Base-by-base conservation (phyloP, 2,888 invertebrate genomes). In the Pyrgus malvae region DNA sequence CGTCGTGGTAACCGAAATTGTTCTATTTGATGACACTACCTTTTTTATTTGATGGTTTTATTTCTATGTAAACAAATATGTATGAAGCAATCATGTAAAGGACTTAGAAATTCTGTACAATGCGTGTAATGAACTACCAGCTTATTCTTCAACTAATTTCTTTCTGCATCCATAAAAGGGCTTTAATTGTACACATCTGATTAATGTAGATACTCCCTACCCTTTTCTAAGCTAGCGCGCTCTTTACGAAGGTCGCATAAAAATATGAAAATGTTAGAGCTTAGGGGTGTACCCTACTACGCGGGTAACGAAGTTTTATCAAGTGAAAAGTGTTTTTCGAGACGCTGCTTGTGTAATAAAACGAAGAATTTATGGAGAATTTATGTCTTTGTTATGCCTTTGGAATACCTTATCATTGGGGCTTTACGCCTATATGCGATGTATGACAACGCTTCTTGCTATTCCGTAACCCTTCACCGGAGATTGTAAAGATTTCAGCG, bases 231-330 rank as follows among this genome's bases (percentile, higher is more conserved):
- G n/a, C 19, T 8, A 6, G 8, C 44, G n/a, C 44, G 11, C 38
- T 12, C 21, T 33, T 35, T 42, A 40, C 46, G 51, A 55, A 51
- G 46, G 41, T 46, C 41, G 46, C 44, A 51, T 31, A 41, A 54
- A 46, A 37, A 46, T 38, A 60, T 61, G 45, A 45, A 57, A 45
- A 25, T 48, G 51, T 37, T 37, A 40, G 19, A 23, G 17, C 46
- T 23, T n/a, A 41, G 23, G 42, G 49, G 29, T 21, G 45, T 49
- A 23, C 48, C 27, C 35, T 25, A 48, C 59, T 60, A 55, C 49
- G 60, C 56, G 61, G 65, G 69, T 68, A 69, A 65, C 71, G 70
- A 79, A 76, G 70, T 74, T 78, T 76, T 77, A 76, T 78, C 75
- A 74, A 70, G 64, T 72, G 68, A 72, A 71, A 73, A 74, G 74